Evolutionary conservation across 2,113 vertebrate genomes (phyloP), one percentile per base, ranked within the genome.

Genomic region (Corythaeola cristata): DNA sequence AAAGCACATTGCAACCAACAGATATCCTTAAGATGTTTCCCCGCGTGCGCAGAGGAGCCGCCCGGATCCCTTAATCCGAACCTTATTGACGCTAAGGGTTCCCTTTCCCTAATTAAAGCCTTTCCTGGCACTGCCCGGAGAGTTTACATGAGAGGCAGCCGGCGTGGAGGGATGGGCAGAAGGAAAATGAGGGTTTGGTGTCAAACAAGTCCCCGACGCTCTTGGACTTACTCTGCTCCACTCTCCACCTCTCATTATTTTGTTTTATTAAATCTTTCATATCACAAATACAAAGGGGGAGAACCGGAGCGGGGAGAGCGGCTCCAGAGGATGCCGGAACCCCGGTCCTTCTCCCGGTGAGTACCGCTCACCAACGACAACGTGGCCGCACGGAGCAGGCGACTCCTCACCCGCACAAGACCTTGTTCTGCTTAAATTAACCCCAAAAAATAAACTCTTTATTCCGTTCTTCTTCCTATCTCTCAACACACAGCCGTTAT

Each of bases 351-450:
- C 63, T 33, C 37, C 35, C 6, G 12, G 30, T 3, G 6, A 33
- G 32, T 33, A 8, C 32, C 0, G 0, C 37, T 55, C 71, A 18
- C 0, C 2, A 0, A 41, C 2, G 14, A 37, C 6, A 72, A 55
- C 12, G 8, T 0, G 0, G 55, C 67, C 4, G 15, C 26, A 14
- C 64, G 24, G 5, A 85, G 62, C 55, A 64, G 62, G 63, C 8
- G 4, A 59, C 12, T 68, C 59, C 60, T 63, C 28, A 4, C 60
- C 55, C 5, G 1, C n/a, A 15, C 11, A 72, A 58, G 8, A 1
- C 2, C 6, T 58, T 16, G 2, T 50, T 79, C 62, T 32, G 5
- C 32, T 72, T 20, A 9, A 78, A 90, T 17, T 5, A 52, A 41
- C 33, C 18, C 18, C 19, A 3, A 8, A 80, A 80, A n/a, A 11